Evolutionary conservation across 2,888 invertebrate species (phyloP).

Genomic region (Drosophila meridionalis): DNA sequence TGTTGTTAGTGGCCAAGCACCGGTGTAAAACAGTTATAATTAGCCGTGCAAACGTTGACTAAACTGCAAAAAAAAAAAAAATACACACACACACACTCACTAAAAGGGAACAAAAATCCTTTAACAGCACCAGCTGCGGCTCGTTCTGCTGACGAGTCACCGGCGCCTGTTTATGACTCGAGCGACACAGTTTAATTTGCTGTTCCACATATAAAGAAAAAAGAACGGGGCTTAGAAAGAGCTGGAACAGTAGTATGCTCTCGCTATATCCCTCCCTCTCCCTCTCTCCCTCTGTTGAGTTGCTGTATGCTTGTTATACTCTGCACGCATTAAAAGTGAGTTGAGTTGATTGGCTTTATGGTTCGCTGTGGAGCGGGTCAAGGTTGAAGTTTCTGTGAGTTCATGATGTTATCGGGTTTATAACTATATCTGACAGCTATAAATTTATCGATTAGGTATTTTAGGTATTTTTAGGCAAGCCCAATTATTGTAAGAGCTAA

Average conservation of each 20-base stretch:
- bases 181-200: constrained; percentile 25
- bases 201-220: constrained; percentile 1
- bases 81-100: not conserved
- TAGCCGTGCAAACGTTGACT: constrained; percentile 52
- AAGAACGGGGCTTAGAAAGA: constrained; percentile 42
- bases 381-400: too few species aligned
- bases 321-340: not conserved
- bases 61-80: constrained; percentile 27
- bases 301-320: not conserved
- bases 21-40: constrained; percentile 54
- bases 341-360: not conserved
- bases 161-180: constrained; percentile 41
- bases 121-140: constrained; percentile 27
- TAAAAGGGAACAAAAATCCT: constrained; percentile 27
- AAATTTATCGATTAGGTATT: too few species aligned
- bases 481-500: too few species aligned
- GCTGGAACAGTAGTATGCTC: constrained; percentile 18
- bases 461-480: too few species aligned
- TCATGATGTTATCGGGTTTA: too few species aligned
- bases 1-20: constrained; percentile 11
- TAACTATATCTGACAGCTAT: too few species aligned
- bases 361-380: too few species aligned
- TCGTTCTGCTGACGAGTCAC: constrained; percentile 28
- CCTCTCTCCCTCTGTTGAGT: not conserved
- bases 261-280: not conserved